Base-by-base conservation (phyloP, 2,797 vertebrate genomes). In the Enteromius unitaeniatus region DNA sequence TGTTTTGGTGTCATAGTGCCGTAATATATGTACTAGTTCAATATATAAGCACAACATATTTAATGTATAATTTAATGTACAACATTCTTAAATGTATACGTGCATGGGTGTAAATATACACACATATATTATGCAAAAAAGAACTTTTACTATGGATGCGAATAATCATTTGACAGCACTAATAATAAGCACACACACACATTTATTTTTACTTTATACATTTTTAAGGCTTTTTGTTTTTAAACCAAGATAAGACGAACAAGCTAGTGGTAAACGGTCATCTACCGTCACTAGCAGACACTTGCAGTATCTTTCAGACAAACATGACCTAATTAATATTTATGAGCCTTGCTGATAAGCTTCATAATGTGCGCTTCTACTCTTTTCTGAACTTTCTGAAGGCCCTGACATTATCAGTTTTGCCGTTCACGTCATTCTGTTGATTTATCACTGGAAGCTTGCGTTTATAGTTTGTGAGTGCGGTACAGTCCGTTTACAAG, bases 381-480 rank as follows among this genome's bases (percentile, higher is more conserved):
- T 10, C 34, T 10, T 76, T 76, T 23, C 28, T 1, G 0, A 74
- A 55, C 19, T 1, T 37, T 55, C 19, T 13, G 31, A 55, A 2
- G 11, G 28, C 49, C 28, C 53, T 76, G 53, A 42, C 45, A 65
- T 74, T 82, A 74, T 65, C 31, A 37, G 70, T 45, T 19, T 64
- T 40, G 28, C 60, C 51, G 10, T 51, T 74, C 45, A 19, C 42
- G 23, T 65, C 28, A 26, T 19, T 74, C 14, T 15, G 19, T 45
- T 34, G 1, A 3, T 51, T 81, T 23, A 64, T 73, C 69, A 26
- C 28, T 21, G 70, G 6, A 34, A 37, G 37, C 37, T 6, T 14
- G 28, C 21, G 58, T 82, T 82, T 82, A 73, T 49, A 73, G 69
- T 62, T 81, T 72, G 67, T 15, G 13, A 47, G 69, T 10, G 68